phyloP scores from a whole-genome alignment of 1,140 invertebrate species.

The Sycophila sp. region DNA sequence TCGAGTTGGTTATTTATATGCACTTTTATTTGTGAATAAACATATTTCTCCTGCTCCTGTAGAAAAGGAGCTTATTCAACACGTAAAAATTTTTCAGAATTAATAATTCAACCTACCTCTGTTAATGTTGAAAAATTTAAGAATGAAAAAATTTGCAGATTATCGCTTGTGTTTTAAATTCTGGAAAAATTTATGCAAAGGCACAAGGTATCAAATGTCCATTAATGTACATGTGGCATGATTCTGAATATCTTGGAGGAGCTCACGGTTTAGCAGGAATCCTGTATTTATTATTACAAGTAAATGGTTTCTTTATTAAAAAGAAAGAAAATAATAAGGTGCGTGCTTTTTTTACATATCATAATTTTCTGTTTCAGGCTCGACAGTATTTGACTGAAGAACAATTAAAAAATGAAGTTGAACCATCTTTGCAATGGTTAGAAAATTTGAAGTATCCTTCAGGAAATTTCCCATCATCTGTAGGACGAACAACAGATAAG shows the following conservation, averaged over 20 bases:
- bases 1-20: constrained; percentile 84
- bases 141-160: constrained; percentile 73
- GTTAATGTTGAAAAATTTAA: background rate
- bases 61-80: constrained; percentile 63
- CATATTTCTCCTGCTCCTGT: constrained; percentile 66
- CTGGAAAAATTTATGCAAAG: constrained; percentile 71
- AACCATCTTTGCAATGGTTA: constrained; percentile 76
- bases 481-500: constrained; percentile 76
- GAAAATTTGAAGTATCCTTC: constrained; percentile 72
- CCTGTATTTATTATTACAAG: constrained; percentile 82
- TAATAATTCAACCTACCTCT: background rate
- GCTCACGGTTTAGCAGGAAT: constrained; percentile 91
- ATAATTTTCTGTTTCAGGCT: constrained; percentile 60
- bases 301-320: constrained; percentile 49
- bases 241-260: constrained; percentile 86
- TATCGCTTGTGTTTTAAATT: constrained; percentile 72
- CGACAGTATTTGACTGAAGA: constrained; percentile 65
- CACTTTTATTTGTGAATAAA: constrained; percentile 77
- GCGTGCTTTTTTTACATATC: background rate
- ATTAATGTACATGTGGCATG: constrained; percentile 88
- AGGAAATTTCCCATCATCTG: constrained; percentile 88
- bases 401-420: constrained; percentile 69
- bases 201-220: constrained; percentile 68
- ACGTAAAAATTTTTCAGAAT: too few relatives aligned
- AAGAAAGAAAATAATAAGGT: constrained; percentile 23